A percentile compares a stretch with the other conserved stretches of the same genome.
phyloP scores from a whole-genome alignment of 2,888 invertebrate species.

The Ceramica pisi region DNA sequence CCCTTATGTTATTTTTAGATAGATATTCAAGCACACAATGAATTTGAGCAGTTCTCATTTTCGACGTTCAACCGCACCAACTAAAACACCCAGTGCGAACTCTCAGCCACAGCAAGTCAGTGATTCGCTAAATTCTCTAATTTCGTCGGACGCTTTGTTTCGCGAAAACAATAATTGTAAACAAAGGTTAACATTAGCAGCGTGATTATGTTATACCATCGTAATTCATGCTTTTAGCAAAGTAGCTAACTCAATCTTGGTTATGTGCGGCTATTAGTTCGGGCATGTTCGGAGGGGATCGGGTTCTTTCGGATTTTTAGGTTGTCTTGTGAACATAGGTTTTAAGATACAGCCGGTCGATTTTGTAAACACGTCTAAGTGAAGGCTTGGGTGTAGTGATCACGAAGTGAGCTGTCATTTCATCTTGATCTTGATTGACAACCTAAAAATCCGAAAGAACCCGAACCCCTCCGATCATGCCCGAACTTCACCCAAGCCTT shows the following conservation, averaged over 20 bases:
- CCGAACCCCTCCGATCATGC: too few relatives aligned
- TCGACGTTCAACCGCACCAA: not conserved
- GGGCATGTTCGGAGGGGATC: constrained; percentile 12
- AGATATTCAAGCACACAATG: too few relatives aligned
- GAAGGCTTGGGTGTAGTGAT: too few relatives aligned
- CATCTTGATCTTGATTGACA: too few relatives aligned
- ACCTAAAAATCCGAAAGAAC: too few relatives aligned
- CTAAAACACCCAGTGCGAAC: constrained; percentile 23
- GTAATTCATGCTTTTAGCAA: constrained; percentile 52
- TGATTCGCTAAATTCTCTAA: constrained; percentile 56
- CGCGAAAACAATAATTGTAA: constrained; percentile 52
- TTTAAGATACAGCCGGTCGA: too few relatives aligned
- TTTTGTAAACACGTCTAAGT: too few relatives aligned
- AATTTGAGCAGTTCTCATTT: not conserved
- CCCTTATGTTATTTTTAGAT: too few relatives aligned
- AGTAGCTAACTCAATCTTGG: constrained; percentile 30
- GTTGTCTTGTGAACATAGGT: not conserved
- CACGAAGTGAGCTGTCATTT: too few relatives aligned
- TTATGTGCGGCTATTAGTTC: constrained; percentile 14
- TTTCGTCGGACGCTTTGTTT: constrained; percentile 51
- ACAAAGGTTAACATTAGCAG: constrained; percentile 53
- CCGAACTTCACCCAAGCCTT: too few relatives aligned
- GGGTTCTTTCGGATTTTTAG: not conserved
- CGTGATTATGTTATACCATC: constrained; percentile 30
- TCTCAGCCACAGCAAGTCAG: constrained; percentile 14